Percentiles rank a stretch among this genome's conserved stretches.
These are phyloP conservation scores for Dolichomitus sp. DNA, from an alignment of 2,888 invertebrate species.

Conservation along the genomic window DNA sequence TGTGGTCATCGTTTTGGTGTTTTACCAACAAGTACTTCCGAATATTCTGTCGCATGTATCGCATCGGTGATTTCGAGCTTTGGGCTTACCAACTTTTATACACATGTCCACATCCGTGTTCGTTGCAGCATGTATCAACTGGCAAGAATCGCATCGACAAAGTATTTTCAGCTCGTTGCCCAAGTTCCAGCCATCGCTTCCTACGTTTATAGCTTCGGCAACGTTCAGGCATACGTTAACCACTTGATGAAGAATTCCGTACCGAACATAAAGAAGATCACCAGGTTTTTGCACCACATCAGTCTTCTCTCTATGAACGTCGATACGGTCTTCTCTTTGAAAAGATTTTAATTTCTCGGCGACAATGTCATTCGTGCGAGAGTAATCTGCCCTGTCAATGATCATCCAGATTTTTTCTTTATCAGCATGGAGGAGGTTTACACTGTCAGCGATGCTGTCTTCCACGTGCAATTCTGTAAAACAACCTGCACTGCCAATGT, in stretches of 20 bases:
- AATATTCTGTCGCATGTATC: constrained; percentile 2
- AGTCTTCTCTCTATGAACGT: neutral
- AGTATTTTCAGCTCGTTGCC: constrained; percentile 1
- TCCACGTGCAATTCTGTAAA: too few species aligned
- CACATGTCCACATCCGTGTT: constrained; percentile 20
- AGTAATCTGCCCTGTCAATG: neutral
- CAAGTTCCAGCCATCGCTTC: constrained; percentile 17
- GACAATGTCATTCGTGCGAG: neutral
- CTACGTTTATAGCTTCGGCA: neutral
- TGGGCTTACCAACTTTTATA: constrained; percentile 3
- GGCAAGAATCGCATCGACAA: neutral
- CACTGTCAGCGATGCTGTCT: too few species aligned
- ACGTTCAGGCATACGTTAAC: constrained; percentile 1
- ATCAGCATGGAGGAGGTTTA: too few species aligned
- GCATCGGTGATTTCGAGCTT: constrained; percentile 1
- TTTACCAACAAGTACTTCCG: neutral
- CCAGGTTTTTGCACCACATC: constrained; percentile 13
- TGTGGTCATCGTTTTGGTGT: constrained; percentile 21
- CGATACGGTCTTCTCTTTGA: neutral
- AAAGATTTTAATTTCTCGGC: neutral
- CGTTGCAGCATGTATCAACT: constrained; percentile 7
- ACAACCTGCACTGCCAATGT: neutral
- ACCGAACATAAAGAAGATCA: constrained; percentile 4
- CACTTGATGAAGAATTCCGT: constrained; percentile 9
- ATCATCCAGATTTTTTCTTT: too few species aligned